Evolutionary conservation across 2,888 invertebrate species (phyloP).

Genomic region (Crioceris asparagi): DNA sequence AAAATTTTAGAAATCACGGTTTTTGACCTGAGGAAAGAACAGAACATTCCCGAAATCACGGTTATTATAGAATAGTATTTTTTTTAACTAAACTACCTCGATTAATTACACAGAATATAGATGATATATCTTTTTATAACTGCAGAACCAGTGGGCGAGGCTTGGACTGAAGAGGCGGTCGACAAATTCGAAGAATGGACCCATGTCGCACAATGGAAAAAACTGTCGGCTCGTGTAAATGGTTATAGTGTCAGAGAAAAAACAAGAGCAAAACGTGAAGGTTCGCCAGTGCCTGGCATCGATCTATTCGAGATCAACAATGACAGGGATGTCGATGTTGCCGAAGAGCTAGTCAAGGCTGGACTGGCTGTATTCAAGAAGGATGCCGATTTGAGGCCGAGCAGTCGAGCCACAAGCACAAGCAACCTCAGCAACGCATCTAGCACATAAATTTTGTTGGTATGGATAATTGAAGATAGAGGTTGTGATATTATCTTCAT

Average conservation of each 20-base stretch:
- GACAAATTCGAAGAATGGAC: constrained; percentile 60
- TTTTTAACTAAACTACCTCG: no score
- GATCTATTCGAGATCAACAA: constrained; percentile 61
- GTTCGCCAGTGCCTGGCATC: constrained; percentile 66
- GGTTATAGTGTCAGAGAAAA: constrained; percentile 52
- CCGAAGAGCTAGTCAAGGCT: constrained; percentile 46
- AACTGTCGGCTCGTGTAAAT: constrained; percentile 62
- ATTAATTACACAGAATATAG: no score
- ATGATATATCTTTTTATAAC: constrained; percentile 9
- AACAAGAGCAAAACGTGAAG: constrained; percentile 45
- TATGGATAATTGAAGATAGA: no score
- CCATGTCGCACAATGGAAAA: constrained; percentile 72
- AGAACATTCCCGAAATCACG: no score
- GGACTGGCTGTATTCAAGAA: constrained; percentile 44
- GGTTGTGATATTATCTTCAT: no score
- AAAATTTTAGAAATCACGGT: no score
- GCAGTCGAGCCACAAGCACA: constrained; percentile 28
- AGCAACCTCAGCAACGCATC: constrained; percentile 31
- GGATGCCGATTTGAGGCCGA: constrained; percentile 21
- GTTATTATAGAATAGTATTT: no score
- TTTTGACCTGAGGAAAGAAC: no score
- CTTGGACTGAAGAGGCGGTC: constrained; percentile 53
- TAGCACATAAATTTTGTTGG: no score
- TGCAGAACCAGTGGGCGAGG: constrained; percentile 38
- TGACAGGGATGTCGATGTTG: constrained; percentile 52